A percentile compares a stretch with the other conserved stretches of the same genome.
phyloP scores from a whole-genome alignment of 1,140 invertebrate species.

The Drosophila sechellia region DNA sequence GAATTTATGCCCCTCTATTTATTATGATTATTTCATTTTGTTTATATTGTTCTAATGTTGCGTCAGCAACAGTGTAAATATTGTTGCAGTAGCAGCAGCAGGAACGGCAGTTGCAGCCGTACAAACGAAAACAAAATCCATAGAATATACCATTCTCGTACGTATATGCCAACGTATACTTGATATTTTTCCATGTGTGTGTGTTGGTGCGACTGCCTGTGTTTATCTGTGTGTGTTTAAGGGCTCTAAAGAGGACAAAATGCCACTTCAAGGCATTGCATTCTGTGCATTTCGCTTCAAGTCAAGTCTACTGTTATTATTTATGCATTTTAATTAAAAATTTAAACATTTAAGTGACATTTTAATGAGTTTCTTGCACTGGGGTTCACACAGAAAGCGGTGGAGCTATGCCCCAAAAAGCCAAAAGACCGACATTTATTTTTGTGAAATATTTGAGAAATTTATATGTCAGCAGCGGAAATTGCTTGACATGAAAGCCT shows the following conservation, averaged over 20 bases:
- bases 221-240: slow-evolving; percentile 13
- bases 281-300: slow-evolving; percentile 46
- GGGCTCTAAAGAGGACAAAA: slow-evolving; percentile 31
- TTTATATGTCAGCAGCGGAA: slow-evolving; percentile 54
- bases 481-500: slow-evolving; percentile 60
- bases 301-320: slow-evolving; percentile 61
- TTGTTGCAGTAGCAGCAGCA: slow-evolving; percentile 52
- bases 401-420: slow-evolving; percentile 19
- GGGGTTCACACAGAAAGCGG: not conserved
- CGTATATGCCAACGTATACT: slow-evolving; percentile 6
- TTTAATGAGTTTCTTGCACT: slow-evolving; percentile 70
- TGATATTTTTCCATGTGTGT: slow-evolving; percentile 2
- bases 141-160: slow-evolving; percentile 9
- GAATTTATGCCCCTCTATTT: slow-evolving; percentile 66
- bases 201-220: not conserved
- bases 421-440: slow-evolving; percentile 47
- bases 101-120: slow-evolving; percentile 24
- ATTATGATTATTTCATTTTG: slow-evolving; percentile 74
- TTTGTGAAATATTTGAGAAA: slow-evolving; percentile 54
- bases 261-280: slow-evolving; percentile 48
- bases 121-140: slow-evolving; percentile 52
- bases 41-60: slow-evolving; percentile 75
- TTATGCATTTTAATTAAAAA: slow-evolving; percentile 82
- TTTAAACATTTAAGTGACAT: slow-evolving; percentile 74
- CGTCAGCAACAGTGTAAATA: slow-evolving; percentile 65